Percentiles rank a stretch among this genome's conserved stretches.
phyloP scores from a whole-genome alignment of 2,113 vertebrate species.

The Coreoperca whiteheadi region DNA sequence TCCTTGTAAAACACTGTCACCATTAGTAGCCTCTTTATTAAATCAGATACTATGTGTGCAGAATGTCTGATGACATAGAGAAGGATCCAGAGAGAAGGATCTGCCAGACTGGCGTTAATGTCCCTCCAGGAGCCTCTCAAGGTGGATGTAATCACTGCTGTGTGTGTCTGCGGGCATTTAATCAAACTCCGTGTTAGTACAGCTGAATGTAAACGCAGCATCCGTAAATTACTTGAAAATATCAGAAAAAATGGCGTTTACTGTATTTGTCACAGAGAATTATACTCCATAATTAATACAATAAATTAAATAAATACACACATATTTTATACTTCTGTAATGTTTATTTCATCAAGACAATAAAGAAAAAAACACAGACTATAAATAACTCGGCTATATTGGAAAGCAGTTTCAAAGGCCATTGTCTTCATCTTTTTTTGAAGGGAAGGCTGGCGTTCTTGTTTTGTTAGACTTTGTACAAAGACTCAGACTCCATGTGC shows the following conservation, averaged over 20 bases:
- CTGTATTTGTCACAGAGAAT: background rate
- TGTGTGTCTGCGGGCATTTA: conserved; percentile 1
- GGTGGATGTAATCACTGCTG: conserved; percentile 36
- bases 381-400: background rate
- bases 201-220: background rate
- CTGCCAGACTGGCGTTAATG: conserved; percentile 32
- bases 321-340: background rate
- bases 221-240: background rate
- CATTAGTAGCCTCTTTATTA: conserved; percentile 65
- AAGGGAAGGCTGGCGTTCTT: too few relatives aligned
- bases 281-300: background rate
- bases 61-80: too few relatives aligned
- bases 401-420: background rate
- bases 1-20: conserved; percentile 52
- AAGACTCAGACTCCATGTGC: too few relatives aligned
- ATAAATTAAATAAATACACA: background rate
- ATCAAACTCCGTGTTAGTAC: background rate
- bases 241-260: background rate
- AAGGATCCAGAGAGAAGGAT: conserved; percentile 23
- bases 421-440: background rate
- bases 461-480: too few relatives aligned
- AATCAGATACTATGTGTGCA: conserved; percentile 56
- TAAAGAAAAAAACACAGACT: background rate
- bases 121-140: conserved; percentile 44
- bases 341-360: background rate